Conservation (phyloP, 2,888 invertebrate genomes). For the Chironomus riparius region DNA sequence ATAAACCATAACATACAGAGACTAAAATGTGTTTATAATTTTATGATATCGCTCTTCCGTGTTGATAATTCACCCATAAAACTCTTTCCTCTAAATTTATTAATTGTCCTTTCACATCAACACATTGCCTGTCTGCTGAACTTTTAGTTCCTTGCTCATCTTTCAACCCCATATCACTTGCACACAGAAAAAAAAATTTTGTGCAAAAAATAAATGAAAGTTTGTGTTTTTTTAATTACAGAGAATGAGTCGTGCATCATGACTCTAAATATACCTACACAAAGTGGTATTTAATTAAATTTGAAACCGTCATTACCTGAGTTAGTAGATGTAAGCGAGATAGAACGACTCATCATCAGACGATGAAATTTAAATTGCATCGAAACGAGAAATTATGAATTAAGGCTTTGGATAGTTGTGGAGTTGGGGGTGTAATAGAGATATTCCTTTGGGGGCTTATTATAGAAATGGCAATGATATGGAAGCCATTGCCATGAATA, state of each 20-base stretch:
- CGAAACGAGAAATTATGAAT: neutral
- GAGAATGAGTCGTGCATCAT: neutral
- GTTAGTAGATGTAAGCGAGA: neutral
- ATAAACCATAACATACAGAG: neutral
- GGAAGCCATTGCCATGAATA: too few relatives aligned
- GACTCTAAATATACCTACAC: neutral
- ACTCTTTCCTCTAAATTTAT: neutral
- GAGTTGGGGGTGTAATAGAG: too few relatives aligned
- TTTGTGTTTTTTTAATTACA: neutral
- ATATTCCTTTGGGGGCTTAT: too few relatives aligned
- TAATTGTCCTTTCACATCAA: too few relatives aligned
- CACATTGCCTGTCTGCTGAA: neutral
- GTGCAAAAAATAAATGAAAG: too few relatives aligned
- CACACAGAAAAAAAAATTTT: too few relatives aligned
- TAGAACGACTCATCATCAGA: neutral
- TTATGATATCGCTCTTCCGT: slow-evolving; percentile 1
- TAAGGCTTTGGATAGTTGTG: too few relatives aligned
- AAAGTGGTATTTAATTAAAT: slow-evolving; percentile 10
- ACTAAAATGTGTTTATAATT: slow-evolving; percentile 20
- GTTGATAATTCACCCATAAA: neutral
- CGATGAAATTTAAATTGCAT: neutral
- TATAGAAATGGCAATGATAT: too few relatives aligned
- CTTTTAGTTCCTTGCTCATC: neutral
- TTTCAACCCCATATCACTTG: too few relatives aligned
- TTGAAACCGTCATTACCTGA: slow-evolving; percentile 17